phyloP scores from a whole-genome alignment of 2,797 vertebrate genomes.

The Heteromormyrus szaboi region DNA sequence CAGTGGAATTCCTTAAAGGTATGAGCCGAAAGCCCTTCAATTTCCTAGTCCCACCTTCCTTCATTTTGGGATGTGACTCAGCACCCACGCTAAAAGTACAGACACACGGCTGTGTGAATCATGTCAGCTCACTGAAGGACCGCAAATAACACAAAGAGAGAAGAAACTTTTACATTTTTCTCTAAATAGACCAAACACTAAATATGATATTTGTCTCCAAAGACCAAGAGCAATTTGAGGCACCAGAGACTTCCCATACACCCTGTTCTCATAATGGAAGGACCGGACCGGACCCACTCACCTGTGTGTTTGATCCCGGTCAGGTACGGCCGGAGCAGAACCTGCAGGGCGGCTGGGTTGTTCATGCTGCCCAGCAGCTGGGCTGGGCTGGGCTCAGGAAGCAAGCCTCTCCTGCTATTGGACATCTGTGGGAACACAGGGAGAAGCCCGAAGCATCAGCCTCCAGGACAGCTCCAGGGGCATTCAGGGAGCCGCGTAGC shows the following conservation, averaged over 20 bases:
- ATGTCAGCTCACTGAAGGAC: background rate
- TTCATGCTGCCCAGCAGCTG: constrained; percentile 89
- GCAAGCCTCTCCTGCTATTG: constrained; percentile 82
- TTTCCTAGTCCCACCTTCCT: constrained; percentile 40
- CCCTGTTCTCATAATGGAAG: background rate
- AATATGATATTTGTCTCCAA: background rate
- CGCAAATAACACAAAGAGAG: background rate
- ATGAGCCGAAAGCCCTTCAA: constrained; percentile 40
- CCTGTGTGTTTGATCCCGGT: constrained; percentile 65
- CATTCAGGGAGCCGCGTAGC: background rate
- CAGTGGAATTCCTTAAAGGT: constrained; percentile 51
- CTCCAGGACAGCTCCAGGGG: too few relatives aligned
- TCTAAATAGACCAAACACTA: background rate
- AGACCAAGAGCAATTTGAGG: background rate
- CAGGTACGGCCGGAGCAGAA: constrained; percentile 81
- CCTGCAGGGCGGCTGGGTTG: constrained; percentile 86
- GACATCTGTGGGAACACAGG: constrained; percentile 63
- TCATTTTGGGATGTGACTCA: background rate
- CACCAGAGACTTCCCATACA: background rate
- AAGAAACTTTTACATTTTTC: background rate
- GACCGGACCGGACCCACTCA: background rate
- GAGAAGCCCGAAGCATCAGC: background rate
- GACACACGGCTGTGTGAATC: background rate
- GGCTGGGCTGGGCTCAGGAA: constrained; percentile 84
- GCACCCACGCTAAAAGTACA: background rate